phyloP scores from a whole-genome alignment of 2,888 invertebrate genomes.

The Melanchra persicariae region DNA sequence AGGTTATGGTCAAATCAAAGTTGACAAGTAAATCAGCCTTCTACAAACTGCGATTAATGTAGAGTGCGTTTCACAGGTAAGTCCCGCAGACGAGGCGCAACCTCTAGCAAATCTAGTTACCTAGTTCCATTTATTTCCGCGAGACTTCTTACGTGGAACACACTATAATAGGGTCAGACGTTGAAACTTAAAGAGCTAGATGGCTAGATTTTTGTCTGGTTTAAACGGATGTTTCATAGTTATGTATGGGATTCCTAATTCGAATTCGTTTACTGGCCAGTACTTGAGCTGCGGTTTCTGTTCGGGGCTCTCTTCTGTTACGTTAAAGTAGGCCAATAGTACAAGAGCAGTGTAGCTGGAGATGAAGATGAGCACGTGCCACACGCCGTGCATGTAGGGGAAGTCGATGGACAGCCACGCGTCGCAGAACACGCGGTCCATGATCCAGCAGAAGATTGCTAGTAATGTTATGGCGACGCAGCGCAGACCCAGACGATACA shows the following conservation, averaged over 20 bases:
- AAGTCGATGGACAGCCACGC: conserved; percentile 94
- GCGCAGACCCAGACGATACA: conserved; percentile 93
- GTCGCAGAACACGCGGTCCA: conserved; percentile 95
- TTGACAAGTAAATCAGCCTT: conserved; percentile 58
- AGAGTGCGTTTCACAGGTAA: too few relatives aligned
- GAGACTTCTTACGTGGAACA: too few relatives aligned
- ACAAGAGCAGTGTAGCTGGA: conserved; percentile 94
- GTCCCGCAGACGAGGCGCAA: accelerated
- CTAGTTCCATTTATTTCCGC: too few relatives aligned
- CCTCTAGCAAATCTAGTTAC: too few relatives aligned
- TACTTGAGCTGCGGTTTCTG: conserved; percentile 93
- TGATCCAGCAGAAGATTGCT: conserved; percentile 94
- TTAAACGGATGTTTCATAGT: conserved; percentile 91
- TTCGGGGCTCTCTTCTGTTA: conserved; percentile 93
- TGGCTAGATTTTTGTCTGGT: conserved; percentile 85
- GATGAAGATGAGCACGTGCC: conserved; percentile 96
- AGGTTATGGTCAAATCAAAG: conserved; percentile 26
- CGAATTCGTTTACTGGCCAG: conserved; percentile 95
- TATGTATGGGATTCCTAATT: conserved; percentile 94
- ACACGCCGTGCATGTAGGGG: conserved; percentile 95
- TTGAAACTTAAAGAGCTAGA: conserved; percentile 73
- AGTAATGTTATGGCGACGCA: conserved; percentile 92
- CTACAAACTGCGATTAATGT: conserved; percentile 29
- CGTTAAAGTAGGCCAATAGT: conserved; percentile 95
- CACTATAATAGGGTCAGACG: background rate